Percentiles rank a stretch among this genome's conserved stretches.
phyloP scores from a whole-genome alignment of 1,140 invertebrate genomes.

The Hyles euphorbiae region DNA sequence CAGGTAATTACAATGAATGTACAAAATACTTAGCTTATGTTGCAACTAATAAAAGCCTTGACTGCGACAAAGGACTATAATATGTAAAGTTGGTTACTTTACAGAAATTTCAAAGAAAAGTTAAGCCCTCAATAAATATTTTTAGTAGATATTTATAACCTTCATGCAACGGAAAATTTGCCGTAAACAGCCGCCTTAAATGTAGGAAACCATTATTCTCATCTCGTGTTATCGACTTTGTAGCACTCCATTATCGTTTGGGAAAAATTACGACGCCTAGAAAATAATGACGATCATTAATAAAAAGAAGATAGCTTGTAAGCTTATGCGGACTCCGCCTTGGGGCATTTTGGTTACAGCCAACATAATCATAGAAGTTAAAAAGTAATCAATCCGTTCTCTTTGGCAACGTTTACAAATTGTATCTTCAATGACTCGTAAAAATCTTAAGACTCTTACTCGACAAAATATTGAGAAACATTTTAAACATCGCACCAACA shows the following conservation, averaged over 20 bases:
- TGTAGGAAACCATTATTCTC: no score
- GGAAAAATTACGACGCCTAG: constrained; percentile 20
- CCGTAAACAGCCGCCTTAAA: no score
- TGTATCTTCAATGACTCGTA: constrained; percentile 69
- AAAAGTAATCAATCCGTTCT: constrained; percentile 72
- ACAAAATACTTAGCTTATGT: no score
- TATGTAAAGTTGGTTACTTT: no score
- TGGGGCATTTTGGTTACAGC: constrained; percentile 45
- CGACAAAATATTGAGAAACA: constrained; percentile 51
- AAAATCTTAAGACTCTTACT: constrained; percentile 57
- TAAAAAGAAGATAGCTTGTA: constrained; percentile 32
- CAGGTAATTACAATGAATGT: no score
- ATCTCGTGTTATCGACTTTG: not conserved
- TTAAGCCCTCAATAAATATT: no score
- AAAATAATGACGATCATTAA: constrained; percentile 50
- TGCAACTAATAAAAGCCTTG: no score
- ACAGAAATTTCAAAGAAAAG: no score
- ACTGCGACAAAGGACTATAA: no score
- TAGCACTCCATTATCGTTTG: not conserved
- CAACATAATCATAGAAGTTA: constrained; percentile 66
- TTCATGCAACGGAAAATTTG: no score
- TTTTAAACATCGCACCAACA: constrained; percentile 23
- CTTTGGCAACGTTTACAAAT: constrained; percentile 65
- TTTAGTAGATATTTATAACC: no score
- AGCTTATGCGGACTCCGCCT: constrained; percentile 35